phyloP scores from a whole-genome alignment of 2,113 vertebrate species.

The Ginglymostoma cirratum region DNA sequence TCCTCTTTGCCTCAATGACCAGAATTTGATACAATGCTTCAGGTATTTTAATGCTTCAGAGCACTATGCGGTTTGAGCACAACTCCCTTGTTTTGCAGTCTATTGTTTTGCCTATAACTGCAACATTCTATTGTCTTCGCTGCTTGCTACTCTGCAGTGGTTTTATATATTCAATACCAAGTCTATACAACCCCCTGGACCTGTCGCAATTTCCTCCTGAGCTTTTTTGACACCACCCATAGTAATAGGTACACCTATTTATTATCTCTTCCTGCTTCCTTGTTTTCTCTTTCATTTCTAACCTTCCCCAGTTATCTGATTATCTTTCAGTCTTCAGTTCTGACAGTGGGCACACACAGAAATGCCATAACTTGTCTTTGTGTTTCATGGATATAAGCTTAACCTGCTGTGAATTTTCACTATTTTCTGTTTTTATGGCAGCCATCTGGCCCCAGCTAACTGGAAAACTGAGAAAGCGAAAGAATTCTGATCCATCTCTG shows the following conservation, averaged over 20 bases:
- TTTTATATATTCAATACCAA: no score
- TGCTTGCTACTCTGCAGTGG: not conserved
- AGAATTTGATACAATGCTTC: not conserved
- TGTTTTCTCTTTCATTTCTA: not conserved
- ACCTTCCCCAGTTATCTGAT: not conserved
- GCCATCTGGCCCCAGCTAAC: not conserved
- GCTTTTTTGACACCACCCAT: not conserved
- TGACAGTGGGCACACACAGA: not conserved
- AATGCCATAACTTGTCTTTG: not conserved
- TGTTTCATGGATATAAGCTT: not conserved
- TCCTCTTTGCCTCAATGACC: not conserved
- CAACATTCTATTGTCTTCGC: not conserved
- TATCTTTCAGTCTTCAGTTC: not conserved
- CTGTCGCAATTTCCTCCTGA: not conserved
- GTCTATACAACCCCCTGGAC: not conserved
- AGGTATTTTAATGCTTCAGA: not conserved
- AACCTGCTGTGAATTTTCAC: not conserved
- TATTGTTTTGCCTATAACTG: not conserved
- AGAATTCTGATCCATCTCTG: not conserved
- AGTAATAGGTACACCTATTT: not conserved
- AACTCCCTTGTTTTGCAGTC: not conserved
- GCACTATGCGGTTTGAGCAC: not conserved
- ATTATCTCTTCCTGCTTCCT: not conserved
- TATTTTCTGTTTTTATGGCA: not conserved
- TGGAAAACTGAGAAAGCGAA: not conserved